Evolutionary conservation across 1,140 invertebrate species (phyloP), one percentile per base, ranked within the genome.

Genomic region (Oncopeltus fasciatus): DNA sequence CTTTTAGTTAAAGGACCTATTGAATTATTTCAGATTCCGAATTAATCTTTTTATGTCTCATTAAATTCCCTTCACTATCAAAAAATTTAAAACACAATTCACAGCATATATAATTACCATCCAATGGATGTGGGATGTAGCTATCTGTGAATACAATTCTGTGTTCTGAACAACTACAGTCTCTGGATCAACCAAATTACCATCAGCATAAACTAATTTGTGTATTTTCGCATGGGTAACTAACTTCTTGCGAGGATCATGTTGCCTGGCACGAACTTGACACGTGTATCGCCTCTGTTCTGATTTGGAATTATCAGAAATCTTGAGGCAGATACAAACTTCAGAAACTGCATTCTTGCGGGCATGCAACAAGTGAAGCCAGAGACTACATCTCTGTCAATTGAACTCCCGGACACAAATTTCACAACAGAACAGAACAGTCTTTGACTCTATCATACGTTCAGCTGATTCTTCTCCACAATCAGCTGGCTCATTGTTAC

Each of bases 161-260:
- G 43, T 62, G 24, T 67, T 67, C 26, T 65, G 56, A 18, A 67
- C 59, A 60, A 67, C 64, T 26, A 67, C 63, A 20, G 65, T 62
- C 61, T 67, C 74, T 18, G 79, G 78, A 68, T 81, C 78, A 46
- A 76, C 69, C 53, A 71, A 70, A 67, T 72, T 58, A 44, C 68
- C 70, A 28, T 74, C 68, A 59, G 72, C 71, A 57, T 72, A 72
- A 73, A 31, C 68, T 67, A 61, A 75, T 66, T 80, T 74, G 63
- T 82, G 80, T 56, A 81, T 78, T 0, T 76, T 74, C 18, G 80
- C 74, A 64, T 82, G 80, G 26, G 77, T 77, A 60, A 81, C 76
- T 31, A 82, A 68, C 63, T 77, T 77, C 64, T 80, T 79, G 20
- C 75, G 71, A 8, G 79, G 79, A 68, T 82, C 79, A 53, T 81